Evolutionary conservation across 2,113 vertebrate species (phyloP).

Genomic region (Verasper variegatus): DNA sequence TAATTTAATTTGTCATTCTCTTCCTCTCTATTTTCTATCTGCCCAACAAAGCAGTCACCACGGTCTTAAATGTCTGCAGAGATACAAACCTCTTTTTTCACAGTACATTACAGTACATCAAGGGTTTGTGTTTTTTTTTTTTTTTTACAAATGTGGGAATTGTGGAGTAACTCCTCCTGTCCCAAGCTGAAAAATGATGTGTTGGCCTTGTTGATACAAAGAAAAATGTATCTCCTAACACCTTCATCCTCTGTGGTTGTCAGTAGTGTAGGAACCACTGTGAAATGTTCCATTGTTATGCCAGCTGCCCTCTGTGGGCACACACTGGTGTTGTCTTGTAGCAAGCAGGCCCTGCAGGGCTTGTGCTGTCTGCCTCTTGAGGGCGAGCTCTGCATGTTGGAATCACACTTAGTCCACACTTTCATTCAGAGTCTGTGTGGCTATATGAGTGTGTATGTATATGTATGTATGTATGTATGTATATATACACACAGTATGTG

Average conservation of each 20-base stretch:
- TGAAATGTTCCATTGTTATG: slow-evolving; percentile 38
- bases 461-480: too few relatives aligned
- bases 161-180: not conserved
- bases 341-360: slow-evolving; percentile 4
- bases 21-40: slow-evolving; percentile 8
- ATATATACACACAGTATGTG: too few relatives aligned
- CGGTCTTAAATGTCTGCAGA: not conserved
- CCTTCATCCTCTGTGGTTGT: slow-evolving; percentile 18
- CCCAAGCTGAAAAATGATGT: slow-evolving; percentile 16
- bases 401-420: too few relatives aligned
- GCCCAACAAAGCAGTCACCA: not conserved
- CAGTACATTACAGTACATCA: not conserved
- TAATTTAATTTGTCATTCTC: not conserved
- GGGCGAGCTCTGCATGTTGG: slow-evolving; percentile 7
- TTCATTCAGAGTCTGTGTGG: too few relatives aligned
- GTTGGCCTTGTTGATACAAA: slow-evolving; percentile 13
- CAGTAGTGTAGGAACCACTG: slow-evolving; percentile 2
- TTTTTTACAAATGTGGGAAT: slow-evolving; percentile 4
- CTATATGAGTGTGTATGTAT: too few relatives aligned
- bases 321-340: slow-evolving; percentile 25
- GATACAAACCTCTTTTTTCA: not conserved
- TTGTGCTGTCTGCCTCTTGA: not conserved
- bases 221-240: slow-evolving; percentile 4
- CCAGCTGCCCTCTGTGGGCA: slow-evolving; percentile 36
- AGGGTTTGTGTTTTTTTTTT: not conserved